Evolutionary conservation across 2,113 vertebrate genomes (phyloP).

Genomic region (Dendrocopos noguchii): DNA sequence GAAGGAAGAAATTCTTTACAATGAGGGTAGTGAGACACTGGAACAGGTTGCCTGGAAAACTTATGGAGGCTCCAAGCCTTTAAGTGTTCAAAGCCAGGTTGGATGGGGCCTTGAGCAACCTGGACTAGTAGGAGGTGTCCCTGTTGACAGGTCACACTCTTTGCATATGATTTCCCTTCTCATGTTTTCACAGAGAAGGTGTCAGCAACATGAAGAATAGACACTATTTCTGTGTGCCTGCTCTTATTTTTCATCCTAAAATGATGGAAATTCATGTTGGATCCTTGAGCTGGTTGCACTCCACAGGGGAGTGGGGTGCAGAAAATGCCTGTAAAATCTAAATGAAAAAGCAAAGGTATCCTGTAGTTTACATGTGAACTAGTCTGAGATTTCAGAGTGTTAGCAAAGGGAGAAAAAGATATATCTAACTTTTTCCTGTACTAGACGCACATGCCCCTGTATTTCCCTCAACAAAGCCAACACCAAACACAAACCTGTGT

Average conservation of each 20-base stretch:
- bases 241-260: neutral
- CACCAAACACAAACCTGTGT: neutral
- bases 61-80: no score
- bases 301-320: accelerated
- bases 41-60: no score
- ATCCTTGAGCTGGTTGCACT: neutral
- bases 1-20: no score
- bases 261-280: neutral
- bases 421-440: neutral
- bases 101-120: no score
- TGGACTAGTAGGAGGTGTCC: no score
- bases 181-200: constrained; percentile 2
- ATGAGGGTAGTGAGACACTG: no score
- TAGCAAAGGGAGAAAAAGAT: neutral
- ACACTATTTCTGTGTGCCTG: neutral
- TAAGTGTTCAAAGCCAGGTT: no score
- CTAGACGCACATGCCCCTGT: neutral
- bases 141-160: neutral
- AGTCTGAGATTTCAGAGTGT: neutral
- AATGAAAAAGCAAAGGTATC: neutral
- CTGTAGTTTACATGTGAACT: neutral
- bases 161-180: neutral
- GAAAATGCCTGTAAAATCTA: neutral
- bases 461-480: neutral
- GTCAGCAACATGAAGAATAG: neutral